phyloP scores from a whole-genome alignment of 2,797 vertebrate species.

The Arctocebus calabarensis region DNA sequence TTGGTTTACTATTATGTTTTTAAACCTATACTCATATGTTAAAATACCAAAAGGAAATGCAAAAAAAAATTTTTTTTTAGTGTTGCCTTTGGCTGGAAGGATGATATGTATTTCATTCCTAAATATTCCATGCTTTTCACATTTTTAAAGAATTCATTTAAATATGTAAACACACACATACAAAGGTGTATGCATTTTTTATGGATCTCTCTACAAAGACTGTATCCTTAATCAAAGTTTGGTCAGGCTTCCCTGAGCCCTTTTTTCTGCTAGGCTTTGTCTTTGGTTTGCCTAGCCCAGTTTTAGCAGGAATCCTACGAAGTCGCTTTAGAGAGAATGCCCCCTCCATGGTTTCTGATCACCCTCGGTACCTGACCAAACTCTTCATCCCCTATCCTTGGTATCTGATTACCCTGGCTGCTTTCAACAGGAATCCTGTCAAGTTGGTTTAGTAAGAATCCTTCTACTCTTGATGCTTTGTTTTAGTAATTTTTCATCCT shows the following conservation, averaged over 20 bases:
- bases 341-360: neutral
- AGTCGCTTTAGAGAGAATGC: neutral
- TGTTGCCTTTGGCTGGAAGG: neutral
- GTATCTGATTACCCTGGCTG: neutral
- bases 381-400: neutral
- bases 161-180: neutral
- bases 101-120: neutral
- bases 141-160: slow-evolving; percentile 24
- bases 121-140: neutral
- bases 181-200: neutral
- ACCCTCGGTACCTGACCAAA: neutral
- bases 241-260: neutral
- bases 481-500: neutral
- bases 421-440: neutral
- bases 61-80: neutral
- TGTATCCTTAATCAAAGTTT: neutral
- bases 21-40: neutral
- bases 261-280: neutral
- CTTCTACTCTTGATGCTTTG: neutral
- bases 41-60: neutral
- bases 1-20: neutral
- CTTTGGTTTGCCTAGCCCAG: neutral
- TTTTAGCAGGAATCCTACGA: neutral
- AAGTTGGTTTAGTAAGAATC: neutral
- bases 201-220: neutral